A percentile compares a stretch with the other conserved stretches of the same genome.
Evolutionary conservation across 2,113 vertebrate genomes (phyloP).

Genomic region (Atrichornis clamosus): DNA sequence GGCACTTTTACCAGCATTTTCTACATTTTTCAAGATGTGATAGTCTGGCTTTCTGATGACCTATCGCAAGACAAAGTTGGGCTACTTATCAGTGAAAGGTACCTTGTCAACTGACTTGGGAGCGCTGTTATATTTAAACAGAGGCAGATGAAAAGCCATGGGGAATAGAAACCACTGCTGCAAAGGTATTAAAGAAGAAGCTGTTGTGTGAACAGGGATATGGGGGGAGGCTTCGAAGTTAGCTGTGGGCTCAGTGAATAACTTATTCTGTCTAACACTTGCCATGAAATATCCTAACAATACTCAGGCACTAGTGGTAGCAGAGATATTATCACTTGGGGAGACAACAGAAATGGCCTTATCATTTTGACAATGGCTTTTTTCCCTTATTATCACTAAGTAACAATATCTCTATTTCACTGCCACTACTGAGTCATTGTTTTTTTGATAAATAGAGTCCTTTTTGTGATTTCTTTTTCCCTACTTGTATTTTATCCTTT

Average conservation of each 20-base stretch:
- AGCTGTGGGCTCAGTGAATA: constrained; percentile 52
- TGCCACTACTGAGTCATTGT: constrained; percentile 23
- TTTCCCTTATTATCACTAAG: constrained; percentile 59
- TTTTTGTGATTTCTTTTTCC: constrained; percentile 12
- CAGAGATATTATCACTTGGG: constrained; percentile 68
- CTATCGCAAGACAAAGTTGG: neutral
- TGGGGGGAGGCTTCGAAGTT: constrained; percentile 2
- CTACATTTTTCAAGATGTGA: constrained; percentile 19
- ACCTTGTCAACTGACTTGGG: neutral
- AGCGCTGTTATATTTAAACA: constrained; percentile 23
- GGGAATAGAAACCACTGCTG: constrained; percentile 12
- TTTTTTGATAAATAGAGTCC: constrained; percentile 55
- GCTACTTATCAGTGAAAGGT: constrained; percentile 58
- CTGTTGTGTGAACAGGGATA: neutral
- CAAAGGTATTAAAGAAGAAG: constrained; percentile 40
- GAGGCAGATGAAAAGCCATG: constrained; percentile 11
- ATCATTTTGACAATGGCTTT: constrained; percentile 68
- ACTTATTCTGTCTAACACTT: constrained; percentile 58
- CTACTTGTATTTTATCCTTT: constrained; percentile 28
- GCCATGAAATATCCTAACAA: constrained; percentile 66
- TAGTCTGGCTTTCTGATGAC: constrained; percentile 37
- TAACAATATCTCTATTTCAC: constrained; percentile 67
- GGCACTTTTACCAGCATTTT: constrained; percentile 7
- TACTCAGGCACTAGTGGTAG: constrained; percentile 32
- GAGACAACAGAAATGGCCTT: constrained; percentile 66